These are phyloP conservation scores for Choristoneura rosaceana DNA, from an alignment of 2,888 invertebrate genomes.

Conservation along the genomic window DNA sequence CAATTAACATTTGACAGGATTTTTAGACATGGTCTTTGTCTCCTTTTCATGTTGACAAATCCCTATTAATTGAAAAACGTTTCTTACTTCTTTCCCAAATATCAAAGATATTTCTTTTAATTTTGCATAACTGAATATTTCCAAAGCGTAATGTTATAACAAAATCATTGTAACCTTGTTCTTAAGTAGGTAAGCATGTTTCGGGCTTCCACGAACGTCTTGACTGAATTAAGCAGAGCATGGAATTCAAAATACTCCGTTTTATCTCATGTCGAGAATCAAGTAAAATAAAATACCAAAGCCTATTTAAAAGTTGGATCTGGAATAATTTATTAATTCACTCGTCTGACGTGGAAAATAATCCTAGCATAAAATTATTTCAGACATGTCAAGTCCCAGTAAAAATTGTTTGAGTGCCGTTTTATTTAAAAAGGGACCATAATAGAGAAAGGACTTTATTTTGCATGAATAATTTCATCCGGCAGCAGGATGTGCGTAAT, in stretches of 20 bases:
- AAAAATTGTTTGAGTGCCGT: slow-evolving; percentile 33
- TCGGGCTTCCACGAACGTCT: background rate
- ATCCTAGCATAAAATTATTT: background rate
- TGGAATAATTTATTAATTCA: background rate
- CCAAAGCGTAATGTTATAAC: background rate
- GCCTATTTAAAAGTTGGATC: background rate
- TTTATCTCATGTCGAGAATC: background rate
- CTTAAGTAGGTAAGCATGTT: background rate
- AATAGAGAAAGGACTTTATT: slow-evolving; percentile 47
- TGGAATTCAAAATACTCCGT: background rate
- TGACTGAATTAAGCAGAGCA: background rate
- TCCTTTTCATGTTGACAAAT: slow-evolving; percentile 34
- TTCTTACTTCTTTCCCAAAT: slow-evolving; percentile 21
- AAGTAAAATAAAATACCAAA: background rate
- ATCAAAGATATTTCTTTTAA: background rate
- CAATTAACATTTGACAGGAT: slow-evolving; percentile 67
- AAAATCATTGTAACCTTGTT: background rate
- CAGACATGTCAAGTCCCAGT: slow-evolving; percentile 8
- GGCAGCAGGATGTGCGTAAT: slow-evolving; percentile 46
- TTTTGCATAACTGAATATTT: slow-evolving; percentile 29
- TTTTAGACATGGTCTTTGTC: slow-evolving; percentile 40
- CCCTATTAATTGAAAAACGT: slow-evolving; percentile 20
- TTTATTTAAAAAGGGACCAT: slow-evolving; percentile 33
- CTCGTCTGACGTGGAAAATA: background rate
- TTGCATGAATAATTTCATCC: slow-evolving; percentile 53